phyloP scores from a whole-genome alignment of 2,797 vertebrate species.

The Melopsittacus undulatus region DNA sequence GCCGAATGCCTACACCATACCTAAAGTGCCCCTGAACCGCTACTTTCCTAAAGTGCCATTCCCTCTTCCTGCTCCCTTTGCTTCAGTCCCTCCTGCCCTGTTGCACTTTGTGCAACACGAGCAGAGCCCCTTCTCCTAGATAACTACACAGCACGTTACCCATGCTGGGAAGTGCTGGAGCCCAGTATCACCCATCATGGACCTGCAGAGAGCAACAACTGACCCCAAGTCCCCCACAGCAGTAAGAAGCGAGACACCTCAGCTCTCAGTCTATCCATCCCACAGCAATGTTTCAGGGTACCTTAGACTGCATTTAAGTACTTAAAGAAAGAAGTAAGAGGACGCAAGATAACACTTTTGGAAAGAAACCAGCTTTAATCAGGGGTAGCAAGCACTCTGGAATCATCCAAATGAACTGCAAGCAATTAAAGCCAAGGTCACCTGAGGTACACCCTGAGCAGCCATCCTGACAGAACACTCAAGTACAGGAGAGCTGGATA shows the following conservation, averaged over 20 bases:
- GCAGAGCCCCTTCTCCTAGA: background rate
- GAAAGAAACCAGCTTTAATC: conserved; percentile 14
- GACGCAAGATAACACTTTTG: background rate
- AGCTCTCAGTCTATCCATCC: background rate
- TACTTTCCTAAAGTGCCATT: background rate
- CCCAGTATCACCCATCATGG: background rate
- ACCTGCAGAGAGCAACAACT: background rate
- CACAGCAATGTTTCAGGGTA: background rate
- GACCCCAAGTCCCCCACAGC: background rate
- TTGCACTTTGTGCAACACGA: background rate
- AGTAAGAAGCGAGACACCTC: background rate
- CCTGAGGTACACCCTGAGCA: background rate
- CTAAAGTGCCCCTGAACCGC: background rate
- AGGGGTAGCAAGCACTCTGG: background rate
- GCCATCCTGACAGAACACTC: background rate
- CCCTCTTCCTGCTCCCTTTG: background rate
- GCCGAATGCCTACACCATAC: background rate
- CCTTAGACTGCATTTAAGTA: background rate
- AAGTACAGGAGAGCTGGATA: background rate
- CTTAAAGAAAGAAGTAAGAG: background rate
- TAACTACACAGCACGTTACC: accelerated
- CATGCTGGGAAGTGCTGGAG: background rate
- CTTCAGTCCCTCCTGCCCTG: background rate
- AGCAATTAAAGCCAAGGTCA: background rate
- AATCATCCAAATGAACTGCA: background rate